Percentiles rank a stretch among this genome's conserved stretches.
Conservation (phyloP, 2,888 invertebrate genomes). For the Miltochrista miniata region DNA sequence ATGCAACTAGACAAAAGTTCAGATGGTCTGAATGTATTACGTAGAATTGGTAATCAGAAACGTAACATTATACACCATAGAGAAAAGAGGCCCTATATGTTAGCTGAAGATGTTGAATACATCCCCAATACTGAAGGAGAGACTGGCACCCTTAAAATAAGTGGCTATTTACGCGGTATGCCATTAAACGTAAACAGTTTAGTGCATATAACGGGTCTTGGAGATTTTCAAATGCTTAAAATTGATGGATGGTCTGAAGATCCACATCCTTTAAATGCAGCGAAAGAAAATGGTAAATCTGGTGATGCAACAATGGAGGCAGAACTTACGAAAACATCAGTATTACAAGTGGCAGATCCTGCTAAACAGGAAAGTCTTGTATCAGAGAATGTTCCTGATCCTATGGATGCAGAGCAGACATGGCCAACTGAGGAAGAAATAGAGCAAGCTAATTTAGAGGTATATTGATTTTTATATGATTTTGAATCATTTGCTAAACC, state of each 20-base stretch:
- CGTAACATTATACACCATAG: slow-evolving; percentile 87
- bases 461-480: slow-evolving; percentile 20
- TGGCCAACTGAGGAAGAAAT: slow-evolving; percentile 98
- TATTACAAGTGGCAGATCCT: slow-evolving; percentile 86
- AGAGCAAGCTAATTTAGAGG: slow-evolving; percentile 86
- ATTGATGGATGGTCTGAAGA: slow-evolving; percentile 87
- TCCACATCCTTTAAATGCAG: slow-evolving; percentile 85
- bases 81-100: slow-evolving; percentile 91
- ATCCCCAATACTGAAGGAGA: slow-evolving; percentile 70
- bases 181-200: slow-evolving; percentile 93
- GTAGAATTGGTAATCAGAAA: slow-evolving; percentile 92
- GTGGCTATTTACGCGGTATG: slow-evolving; percentile 94
- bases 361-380: slow-evolving; percentile 88
- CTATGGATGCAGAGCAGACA: slow-evolving; percentile 97
- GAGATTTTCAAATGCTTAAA: slow-evolving; percentile 95
- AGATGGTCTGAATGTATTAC: slow-evolving; percentile 87
- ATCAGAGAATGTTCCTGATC: slow-evolving; percentile 92
- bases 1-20: slow-evolving; percentile 89
- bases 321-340: slow-evolving; percentile 61
- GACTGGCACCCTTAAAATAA: slow-evolving; percentile 89
- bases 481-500: too few relatives aligned
- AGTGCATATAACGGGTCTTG: slow-evolving; percentile 95
- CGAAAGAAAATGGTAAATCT: slow-evolving; percentile 73
- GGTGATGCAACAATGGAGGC: slow-evolving; percentile 64
- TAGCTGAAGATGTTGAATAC: slow-evolving; percentile 92